phyloP scores from a whole-genome alignment of 2,797 vertebrate species.

The Eremophila alpestris region DNA sequence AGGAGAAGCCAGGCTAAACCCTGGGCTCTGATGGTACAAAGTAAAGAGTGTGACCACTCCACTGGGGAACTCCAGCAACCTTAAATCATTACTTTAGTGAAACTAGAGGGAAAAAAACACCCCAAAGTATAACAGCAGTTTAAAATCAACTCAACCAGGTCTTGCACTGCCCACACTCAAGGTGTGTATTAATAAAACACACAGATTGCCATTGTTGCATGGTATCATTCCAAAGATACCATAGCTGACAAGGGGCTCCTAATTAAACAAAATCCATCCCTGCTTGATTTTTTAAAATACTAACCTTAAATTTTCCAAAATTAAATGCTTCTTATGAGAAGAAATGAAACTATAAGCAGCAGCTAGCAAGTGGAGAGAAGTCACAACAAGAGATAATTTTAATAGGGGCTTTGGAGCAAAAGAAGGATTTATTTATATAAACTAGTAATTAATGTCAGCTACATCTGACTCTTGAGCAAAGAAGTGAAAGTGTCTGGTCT shows the following conservation, averaged over 20 bases:
- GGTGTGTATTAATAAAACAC: neutral
- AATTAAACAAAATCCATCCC: neutral
- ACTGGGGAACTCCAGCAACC: neutral
- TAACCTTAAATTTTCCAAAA: neutral
- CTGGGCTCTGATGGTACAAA: neutral
- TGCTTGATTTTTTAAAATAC: neutral
- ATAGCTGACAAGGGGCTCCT: neutral
- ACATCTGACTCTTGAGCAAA: neutral
- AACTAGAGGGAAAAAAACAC: neutral
- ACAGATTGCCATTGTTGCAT: neutral
- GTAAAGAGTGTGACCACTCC: neutral
- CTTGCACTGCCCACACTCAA: neutral
- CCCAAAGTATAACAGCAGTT: neutral
- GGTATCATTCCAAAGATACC: neutral
- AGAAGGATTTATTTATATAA: neutral
- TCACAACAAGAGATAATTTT: neutral
- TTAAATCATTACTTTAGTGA: neutral
- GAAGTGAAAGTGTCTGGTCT: neutral
- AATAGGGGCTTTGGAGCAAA: neutral
- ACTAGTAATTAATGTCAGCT: neutral
- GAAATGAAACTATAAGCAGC: neutral
- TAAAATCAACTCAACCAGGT: neutral
- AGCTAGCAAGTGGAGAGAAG: neutral
- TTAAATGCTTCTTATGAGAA: neutral
- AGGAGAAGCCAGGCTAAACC: neutral